Percentiles rank a stretch among this genome's conserved stretches.
phyloP scores from a whole-genome alignment of 2,888 invertebrate species.

The Drosophila subquinaria region DNA sequence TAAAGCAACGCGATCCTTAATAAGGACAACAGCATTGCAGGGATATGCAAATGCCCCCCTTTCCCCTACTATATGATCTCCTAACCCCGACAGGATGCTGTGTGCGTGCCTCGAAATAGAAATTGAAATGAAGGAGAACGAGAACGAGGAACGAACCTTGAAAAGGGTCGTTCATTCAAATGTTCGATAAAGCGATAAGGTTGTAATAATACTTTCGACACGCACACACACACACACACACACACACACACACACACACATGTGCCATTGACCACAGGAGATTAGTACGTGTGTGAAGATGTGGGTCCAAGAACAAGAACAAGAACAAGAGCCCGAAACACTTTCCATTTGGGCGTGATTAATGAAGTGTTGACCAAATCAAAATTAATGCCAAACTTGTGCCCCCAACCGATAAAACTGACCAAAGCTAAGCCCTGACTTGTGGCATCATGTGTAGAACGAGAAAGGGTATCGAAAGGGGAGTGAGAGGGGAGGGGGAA shows the following conservation, averaged over 20 bases:
- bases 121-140: conserved; percentile 28
- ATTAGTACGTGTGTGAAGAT: conserved; percentile 46
- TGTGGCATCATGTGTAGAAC: conserved; percentile 50
- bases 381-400: conserved; percentile 77
- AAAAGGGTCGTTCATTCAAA: conserved; percentile 32
- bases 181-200: conserved; percentile 65
- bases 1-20: conserved; percentile 40
- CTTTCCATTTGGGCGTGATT: conserved; percentile 74
- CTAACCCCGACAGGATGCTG: conserved; percentile 56
- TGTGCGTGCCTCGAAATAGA: conserved; percentile 60
- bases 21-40: conserved; percentile 19
- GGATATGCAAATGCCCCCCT: conserved; percentile 46
- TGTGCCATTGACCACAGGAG: conserved; percentile 63
- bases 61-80: background rate
- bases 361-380: conserved; percentile 84
- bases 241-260: conserved; percentile 34
- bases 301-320: conserved; percentile 25
- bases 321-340: conserved; percentile 26
- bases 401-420: conserved; percentile 56
- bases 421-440: conserved; percentile 40
- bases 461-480: background rate
- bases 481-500: background rate
- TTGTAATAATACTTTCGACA: conserved; percentile 61
- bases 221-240: conserved; percentile 22
- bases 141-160: background rate